A percentile compares a stretch with the other conserved stretches of the same genome.
phyloP scores from a whole-genome alignment of 2,888 invertebrate species.

The Tiphia femorata region DNA sequence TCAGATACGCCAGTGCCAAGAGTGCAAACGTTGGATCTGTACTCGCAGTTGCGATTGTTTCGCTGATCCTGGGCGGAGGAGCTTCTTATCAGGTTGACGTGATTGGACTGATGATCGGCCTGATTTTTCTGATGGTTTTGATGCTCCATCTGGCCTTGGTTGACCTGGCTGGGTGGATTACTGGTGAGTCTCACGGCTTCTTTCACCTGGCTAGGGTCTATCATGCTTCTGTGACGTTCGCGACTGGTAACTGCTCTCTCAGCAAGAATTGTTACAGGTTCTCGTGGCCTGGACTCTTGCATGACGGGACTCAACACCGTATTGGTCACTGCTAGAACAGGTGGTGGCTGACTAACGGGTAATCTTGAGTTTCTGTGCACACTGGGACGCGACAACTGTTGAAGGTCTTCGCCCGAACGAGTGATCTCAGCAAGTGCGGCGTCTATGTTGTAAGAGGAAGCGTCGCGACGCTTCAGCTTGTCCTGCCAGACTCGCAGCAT shows the following conservation, averaged over 20 bases:
- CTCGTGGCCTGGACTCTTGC: slow-evolving; percentile 65
- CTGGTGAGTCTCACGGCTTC: slow-evolving; percentile 56
- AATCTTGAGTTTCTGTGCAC: slow-evolving; percentile 43
- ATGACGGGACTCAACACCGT: slow-evolving; percentile 67
- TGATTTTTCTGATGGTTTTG: neutral
- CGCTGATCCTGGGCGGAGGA: slow-evolving; percentile 10
- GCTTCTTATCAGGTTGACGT: slow-evolving; percentile 4
- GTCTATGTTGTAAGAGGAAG: slow-evolving; percentile 59
- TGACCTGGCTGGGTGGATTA: slow-evolving; percentile 58
- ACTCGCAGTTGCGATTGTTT: neutral
- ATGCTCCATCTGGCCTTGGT: slow-evolving; percentile 7
- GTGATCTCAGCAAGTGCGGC: slow-evolving; percentile 65
- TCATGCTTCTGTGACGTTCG: slow-evolving; percentile 67
- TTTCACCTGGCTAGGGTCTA: slow-evolving; percentile 68
- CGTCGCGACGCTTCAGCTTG: slow-evolving; percentile 72
- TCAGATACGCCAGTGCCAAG: neutral
- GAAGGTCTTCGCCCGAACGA: slow-evolving; percentile 67
- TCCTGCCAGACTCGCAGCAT: slow-evolving; percentile 79
- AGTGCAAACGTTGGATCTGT: neutral
- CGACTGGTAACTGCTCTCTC: slow-evolving; percentile 65
- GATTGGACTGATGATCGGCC: neutral
- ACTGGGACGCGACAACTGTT: slow-evolving; percentile 68
- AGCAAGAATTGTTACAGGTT: slow-evolving; percentile 53
- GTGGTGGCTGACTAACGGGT: slow-evolving; percentile 58
- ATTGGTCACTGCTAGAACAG: slow-evolving; percentile 64